A percentile compares a stretch with the other conserved stretches of the same genome.
phyloP scores from a whole-genome alignment of 2,113 vertebrate species.

The Atlantisia rogersi region DNA sequence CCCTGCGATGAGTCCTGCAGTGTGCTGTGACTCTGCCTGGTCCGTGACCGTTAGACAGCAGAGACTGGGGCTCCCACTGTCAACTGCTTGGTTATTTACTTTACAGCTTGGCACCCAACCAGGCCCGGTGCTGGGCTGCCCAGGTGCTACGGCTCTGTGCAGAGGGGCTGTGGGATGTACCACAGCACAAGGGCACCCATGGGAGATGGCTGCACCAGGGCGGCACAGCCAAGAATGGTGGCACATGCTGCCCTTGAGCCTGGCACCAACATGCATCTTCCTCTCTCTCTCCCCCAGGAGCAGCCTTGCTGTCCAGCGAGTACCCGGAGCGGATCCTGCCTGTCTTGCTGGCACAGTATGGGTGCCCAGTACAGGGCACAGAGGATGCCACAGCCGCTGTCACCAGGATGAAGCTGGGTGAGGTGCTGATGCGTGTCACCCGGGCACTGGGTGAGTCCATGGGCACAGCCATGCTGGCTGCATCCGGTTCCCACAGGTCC shows the following conservation, averaged over 20 bases:
- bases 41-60: not conserved
- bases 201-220: no score
- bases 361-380: not conserved
- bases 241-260: accelerated
- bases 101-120: not conserved
- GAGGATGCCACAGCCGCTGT: conserved; percentile 55
- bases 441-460: conserved; percentile 86
- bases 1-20: no score
- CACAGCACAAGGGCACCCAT: accelerated
- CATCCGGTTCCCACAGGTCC: not conserved
- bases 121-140: not conserved
- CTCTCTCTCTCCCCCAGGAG: conserved; percentile 71
- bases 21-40: no score
- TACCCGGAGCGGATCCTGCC: conserved; percentile 85
- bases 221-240: not conserved
- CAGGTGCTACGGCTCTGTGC: accelerated
- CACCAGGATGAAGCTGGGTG: conserved; percentile 91
- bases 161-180: not conserved
- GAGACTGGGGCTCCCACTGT: not conserved
- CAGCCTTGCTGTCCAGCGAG: conserved; percentile 83
- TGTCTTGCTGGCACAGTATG: conserved; percentile 82
- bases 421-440: conserved; percentile 90
- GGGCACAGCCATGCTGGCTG: accelerated
- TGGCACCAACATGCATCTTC: accelerated
- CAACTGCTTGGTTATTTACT: not conserved